Evolutionary conservation across 2,113 vertebrate species (phyloP).

Genomic region (Plecturocebus donacophilus): DNA sequence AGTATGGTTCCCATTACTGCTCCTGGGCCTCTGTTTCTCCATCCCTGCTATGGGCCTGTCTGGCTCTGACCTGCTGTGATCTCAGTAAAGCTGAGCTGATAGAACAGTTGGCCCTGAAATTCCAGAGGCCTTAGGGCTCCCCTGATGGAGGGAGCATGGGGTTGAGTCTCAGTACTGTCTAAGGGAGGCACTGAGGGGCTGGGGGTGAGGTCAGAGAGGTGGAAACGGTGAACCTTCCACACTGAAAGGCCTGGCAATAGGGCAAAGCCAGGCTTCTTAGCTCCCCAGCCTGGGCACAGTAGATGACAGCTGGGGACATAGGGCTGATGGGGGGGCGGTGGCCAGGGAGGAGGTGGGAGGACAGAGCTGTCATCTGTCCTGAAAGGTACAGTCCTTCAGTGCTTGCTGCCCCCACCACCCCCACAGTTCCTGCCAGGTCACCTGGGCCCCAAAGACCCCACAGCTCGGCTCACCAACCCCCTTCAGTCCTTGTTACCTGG

Average conservation of each 20-base stretch:
- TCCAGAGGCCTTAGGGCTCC: neutral
- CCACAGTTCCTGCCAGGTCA: neutral
- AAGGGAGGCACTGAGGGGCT: neutral
- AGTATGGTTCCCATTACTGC: neutral
- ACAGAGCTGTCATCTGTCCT: neutral
- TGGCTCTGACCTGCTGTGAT: neutral
- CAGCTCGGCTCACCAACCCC: neutral
- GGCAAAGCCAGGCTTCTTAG: neutral
- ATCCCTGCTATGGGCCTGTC: neutral
- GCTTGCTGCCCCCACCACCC: neutral
- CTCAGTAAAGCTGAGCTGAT: neutral
- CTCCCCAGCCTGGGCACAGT: neutral
- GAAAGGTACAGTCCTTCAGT: neutral
- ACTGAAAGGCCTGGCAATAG: fast-evolving
- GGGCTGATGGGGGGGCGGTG: neutral
- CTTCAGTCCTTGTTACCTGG: neutral
- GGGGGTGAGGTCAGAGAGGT: neutral
- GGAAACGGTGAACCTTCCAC: neutral
- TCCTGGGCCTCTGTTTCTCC: neutral
- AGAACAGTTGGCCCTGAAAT: neutral
- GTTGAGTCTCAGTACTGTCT: neutral
- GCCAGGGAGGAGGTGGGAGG: neutral
- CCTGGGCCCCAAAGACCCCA: neutral
- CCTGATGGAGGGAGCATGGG: no score
- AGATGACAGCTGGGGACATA: neutral